Evolutionary conservation across 23 tunicate genomes (phyloP).

Genomic region (Ascidia mentula): DNA sequence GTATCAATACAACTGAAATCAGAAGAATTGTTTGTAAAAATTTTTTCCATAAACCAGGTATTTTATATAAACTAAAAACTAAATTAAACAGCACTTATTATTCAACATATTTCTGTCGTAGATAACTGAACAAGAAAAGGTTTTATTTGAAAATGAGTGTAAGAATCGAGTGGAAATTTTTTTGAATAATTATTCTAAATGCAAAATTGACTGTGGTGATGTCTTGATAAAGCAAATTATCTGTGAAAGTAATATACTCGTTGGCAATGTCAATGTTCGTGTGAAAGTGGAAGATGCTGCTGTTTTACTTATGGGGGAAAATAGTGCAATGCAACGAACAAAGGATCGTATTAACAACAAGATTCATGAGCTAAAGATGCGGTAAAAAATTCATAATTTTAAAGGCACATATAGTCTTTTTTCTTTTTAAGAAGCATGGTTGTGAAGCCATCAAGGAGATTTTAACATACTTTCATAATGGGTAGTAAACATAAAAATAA

Average conservation of each 20-base stretch:
- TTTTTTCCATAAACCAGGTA: not conserved
- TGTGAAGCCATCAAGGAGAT: no score
- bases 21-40: not conserved
- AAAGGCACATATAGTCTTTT: no score
- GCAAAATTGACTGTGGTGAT: not conserved
- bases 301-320: not conserved
- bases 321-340: not conserved
- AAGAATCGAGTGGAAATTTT: not conserved
- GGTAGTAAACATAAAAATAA: no score
- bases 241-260: not conserved
- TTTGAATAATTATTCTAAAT: not conserved
- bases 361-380: not conserved
- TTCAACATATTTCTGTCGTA: not conserved
- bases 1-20: not conserved
- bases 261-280: not conserved
- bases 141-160: not conserved
- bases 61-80: no score
- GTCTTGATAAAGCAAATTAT: not conserved
- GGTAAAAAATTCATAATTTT: no score
- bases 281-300: not conserved
- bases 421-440: no score
- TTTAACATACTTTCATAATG: no score
- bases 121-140: not conserved
- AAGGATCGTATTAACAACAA: not conserved
- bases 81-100: no score